Conservation (phyloP, 2,888 invertebrate genomes). For the Leistus spinibarbis region DNA sequence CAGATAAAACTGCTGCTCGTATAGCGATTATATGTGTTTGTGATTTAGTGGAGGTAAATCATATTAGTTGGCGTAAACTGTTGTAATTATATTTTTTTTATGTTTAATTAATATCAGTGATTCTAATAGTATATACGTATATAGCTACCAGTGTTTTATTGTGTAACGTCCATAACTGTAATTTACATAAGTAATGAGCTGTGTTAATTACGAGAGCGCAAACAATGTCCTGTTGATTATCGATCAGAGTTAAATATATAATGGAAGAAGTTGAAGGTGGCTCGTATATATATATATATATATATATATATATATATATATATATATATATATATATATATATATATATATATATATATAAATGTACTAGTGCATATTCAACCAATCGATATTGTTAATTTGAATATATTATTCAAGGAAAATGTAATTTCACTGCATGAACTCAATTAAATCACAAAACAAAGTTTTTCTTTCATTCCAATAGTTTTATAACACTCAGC, state of each 20-base stretch:
- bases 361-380: neutral
- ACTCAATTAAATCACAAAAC: too few species aligned
- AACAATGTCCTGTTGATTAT: constrained; percentile 32
- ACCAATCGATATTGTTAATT: neutral
- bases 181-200: constrained; percentile 36
- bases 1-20: too few species aligned
- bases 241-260: constrained; percentile 33
- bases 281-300: neutral
- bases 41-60: too few species aligned
- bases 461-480: too few species aligned
- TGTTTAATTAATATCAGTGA: too few species aligned
- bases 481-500: too few species aligned
- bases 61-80: too few species aligned
- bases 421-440: too few species aligned
- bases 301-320: neutral
- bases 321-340: neutral
- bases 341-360: neutral
- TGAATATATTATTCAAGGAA: neutral
- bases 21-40: too few species aligned
- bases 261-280: constrained; percentile 7
- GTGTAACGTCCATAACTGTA: constrained; percentile 25
- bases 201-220: constrained; percentile 33
- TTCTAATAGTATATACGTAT: neutral
- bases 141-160: constrained; percentile 14
- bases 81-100: too few species aligned